Percentiles rank a stretch among this genome's conserved stretches.
Conservation (phyloP, 2,797 vertebrate species). For the Nannoperca obscura region DNA sequence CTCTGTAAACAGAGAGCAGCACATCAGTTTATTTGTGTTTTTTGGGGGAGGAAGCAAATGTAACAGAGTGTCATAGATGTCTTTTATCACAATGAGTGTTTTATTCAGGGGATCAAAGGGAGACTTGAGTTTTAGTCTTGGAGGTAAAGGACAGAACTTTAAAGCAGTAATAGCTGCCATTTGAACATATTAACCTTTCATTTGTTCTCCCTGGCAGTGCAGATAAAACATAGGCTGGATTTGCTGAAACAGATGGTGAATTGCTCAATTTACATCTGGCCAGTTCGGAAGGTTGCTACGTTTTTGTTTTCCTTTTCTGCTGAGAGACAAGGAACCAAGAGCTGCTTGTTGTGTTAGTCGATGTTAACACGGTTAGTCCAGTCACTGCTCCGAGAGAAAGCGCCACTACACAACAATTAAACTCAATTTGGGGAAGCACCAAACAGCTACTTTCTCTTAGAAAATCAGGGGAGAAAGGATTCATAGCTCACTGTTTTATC, state of each 20-base stretch:
- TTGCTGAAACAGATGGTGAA: slow-evolving; percentile 61
- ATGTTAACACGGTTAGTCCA: slow-evolving; percentile 79
- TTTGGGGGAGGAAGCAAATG: not conserved
- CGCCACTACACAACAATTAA: slow-evolving; percentile 63
- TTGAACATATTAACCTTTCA: slow-evolving; percentile 80
- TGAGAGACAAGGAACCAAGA: slow-evolving; percentile 57
- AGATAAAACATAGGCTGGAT: slow-evolving; percentile 65
- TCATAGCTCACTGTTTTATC: not conserved
- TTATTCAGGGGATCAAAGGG: slow-evolving; percentile 53
- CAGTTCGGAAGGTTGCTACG: slow-evolving; percentile 40
- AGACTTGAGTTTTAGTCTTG: slow-evolving; percentile 38
- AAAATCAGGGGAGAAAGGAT: slow-evolving; percentile 2
- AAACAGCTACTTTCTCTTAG: slow-evolving; percentile 18
- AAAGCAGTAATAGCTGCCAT: slow-evolving; percentile 64
- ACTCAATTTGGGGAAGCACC: slow-evolving; percentile 41
- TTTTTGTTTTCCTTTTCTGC: slow-evolving; percentile 59
- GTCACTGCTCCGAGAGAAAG: slow-evolving; percentile 62
- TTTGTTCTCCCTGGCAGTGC: slow-evolving; percentile 58
- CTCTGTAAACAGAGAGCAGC: too few relatives aligned
- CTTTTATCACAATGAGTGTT: slow-evolving; percentile 29
- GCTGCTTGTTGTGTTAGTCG: slow-evolving; percentile 69
- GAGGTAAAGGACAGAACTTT: slow-evolving; percentile 50
- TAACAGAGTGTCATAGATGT: slow-evolving; percentile 11
- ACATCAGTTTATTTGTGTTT: not conserved
- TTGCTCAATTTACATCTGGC: slow-evolving; percentile 71